These are phyloP conservation scores for Dicentrarchus labrax DNA, from an alignment of 2,113 vertebrate species.

Conservation along the genomic window DNA sequence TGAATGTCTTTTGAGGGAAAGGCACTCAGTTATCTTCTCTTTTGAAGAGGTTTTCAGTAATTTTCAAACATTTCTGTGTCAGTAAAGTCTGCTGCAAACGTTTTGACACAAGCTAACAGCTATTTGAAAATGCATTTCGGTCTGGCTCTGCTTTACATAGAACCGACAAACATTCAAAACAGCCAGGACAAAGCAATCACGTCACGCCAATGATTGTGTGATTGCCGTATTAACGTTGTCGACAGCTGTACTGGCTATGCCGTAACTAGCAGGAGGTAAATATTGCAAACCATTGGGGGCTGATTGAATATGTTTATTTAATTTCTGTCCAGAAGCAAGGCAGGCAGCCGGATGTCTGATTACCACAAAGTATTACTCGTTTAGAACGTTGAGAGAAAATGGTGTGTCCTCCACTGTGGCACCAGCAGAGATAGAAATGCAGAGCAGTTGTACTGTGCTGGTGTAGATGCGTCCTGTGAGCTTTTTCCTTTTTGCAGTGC, in stretches of 20 bases:
- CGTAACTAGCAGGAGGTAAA: slow-evolving; percentile 66
- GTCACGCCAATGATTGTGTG: slow-evolving; percentile 59
- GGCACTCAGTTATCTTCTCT: no score
- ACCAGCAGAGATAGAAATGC: slow-evolving; percentile 43
- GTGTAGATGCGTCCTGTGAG: slow-evolving; percentile 18
- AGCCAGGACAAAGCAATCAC: slow-evolving; percentile 50
- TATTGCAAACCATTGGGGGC: slow-evolving; percentile 62
- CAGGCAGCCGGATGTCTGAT: slow-evolving; percentile 55
- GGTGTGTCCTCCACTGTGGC: slow-evolving; percentile 11
- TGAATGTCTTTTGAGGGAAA: background rate
- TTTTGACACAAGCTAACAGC: background rate
- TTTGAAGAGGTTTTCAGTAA: background rate
- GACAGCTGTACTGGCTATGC: slow-evolving; percentile 57
- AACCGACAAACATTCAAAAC: slow-evolving; percentile 24
- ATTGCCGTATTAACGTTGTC: slow-evolving; percentile 57
- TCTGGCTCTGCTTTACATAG: slow-evolving; percentile 10
- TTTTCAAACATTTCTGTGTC: no score
- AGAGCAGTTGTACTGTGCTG: slow-evolving; percentile 19
- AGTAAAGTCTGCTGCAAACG: background rate
- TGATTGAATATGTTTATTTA: slow-evolving; percentile 73
- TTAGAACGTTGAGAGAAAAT: background rate
- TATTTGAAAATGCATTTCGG: slow-evolving; percentile 19
- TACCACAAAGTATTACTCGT: slow-evolving; percentile 28
- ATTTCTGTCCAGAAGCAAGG: slow-evolving; percentile 48
- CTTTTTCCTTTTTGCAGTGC: slow-evolving; percentile 45